These are phyloP conservation scores for Ectemnius lituratus DNA, from an alignment of 2,888 invertebrate genomes.

Conservation along the genomic window DNA sequence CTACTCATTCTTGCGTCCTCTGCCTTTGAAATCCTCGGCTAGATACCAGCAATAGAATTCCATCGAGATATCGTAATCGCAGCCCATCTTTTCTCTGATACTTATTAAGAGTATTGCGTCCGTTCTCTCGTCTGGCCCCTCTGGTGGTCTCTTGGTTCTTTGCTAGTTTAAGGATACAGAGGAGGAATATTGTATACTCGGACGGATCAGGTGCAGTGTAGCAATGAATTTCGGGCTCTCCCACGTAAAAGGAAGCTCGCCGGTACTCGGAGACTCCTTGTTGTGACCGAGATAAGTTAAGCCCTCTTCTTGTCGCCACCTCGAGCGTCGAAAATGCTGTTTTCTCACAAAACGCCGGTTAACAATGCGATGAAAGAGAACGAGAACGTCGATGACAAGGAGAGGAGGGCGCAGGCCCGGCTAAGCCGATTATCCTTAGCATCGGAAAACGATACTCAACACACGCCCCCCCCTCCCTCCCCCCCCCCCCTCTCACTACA, in stretches of 20 bases:
- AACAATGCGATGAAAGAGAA: conserved; percentile 71
- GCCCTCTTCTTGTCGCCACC: conserved; percentile 76
- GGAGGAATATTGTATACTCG: conserved; percentile 24
- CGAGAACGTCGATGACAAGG: conserved; percentile 37
- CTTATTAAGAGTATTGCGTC: neutral
- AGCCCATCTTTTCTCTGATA: no score
- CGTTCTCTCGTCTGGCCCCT: neutral
- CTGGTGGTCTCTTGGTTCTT: neutral
- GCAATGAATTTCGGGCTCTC: conserved; percentile 15
- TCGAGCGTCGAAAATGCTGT: conserved; percentile 78
- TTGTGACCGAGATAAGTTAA: conserved; percentile 76
- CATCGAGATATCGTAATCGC: no score
- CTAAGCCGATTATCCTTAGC: conserved; percentile 73
- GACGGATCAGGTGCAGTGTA: conserved; percentile 30
- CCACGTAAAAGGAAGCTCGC: conserved; percentile 33
- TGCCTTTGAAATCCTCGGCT: neutral
- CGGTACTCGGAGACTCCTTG: conserved; percentile 38
- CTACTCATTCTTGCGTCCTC: neutral
- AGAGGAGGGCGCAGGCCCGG: conserved; percentile 54
- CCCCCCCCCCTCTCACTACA: no score
- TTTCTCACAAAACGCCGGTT: conserved; percentile 75
- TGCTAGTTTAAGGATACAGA: neutral
- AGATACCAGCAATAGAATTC: neutral
- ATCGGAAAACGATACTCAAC: conserved; percentile 67
- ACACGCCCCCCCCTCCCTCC: no score